Evolutionary conservation across 1,140 invertebrate genomes (phyloP).

Genomic region (Philotrypesis tridentata): DNA sequence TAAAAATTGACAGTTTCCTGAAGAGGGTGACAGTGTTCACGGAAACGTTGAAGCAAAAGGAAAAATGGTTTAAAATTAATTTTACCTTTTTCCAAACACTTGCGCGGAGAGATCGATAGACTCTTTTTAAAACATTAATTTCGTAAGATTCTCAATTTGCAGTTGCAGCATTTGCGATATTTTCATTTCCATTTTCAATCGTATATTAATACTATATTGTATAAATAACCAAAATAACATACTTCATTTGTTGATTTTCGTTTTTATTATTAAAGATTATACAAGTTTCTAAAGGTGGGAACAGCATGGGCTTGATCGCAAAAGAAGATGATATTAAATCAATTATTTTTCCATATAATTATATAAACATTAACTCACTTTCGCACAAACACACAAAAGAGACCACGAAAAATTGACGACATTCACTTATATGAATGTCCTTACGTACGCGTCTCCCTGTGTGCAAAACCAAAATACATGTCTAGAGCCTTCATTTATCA

Average conservation of each 20-base stretch:
- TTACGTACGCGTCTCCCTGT: conserved; percentile 7
- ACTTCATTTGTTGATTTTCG: conserved; percentile 41
- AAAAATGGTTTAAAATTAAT: too few species aligned
- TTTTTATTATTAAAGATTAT: conserved; percentile 49
- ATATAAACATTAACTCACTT: conserved; percentile 36
- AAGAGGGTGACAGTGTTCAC: too few species aligned
- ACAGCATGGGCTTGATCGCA: conserved; percentile 36
- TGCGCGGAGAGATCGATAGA: too few species aligned
- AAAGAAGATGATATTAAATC: conserved; percentile 45
- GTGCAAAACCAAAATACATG: conserved; percentile 36
- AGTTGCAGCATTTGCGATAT: too few species aligned
- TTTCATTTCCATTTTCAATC: neutral
- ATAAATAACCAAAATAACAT: conserved; percentile 39
- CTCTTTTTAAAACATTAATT: too few species aligned
- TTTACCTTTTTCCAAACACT: too few species aligned
- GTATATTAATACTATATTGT: neutral
- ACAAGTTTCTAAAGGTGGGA: conserved; percentile 47
- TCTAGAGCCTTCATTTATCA: conserved; percentile 31
- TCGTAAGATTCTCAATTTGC: too few species aligned
- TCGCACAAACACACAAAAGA: conserved; percentile 2
- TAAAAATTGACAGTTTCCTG: too few species aligned
- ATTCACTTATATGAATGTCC: neutral
- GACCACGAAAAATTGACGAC: conserved; percentile 11
- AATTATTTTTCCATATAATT: conserved; percentile 23
- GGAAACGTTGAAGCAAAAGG: too few species aligned